Conservation (phyloP, 2,888 invertebrate species). For the Drosophila imparisetae region DNA sequence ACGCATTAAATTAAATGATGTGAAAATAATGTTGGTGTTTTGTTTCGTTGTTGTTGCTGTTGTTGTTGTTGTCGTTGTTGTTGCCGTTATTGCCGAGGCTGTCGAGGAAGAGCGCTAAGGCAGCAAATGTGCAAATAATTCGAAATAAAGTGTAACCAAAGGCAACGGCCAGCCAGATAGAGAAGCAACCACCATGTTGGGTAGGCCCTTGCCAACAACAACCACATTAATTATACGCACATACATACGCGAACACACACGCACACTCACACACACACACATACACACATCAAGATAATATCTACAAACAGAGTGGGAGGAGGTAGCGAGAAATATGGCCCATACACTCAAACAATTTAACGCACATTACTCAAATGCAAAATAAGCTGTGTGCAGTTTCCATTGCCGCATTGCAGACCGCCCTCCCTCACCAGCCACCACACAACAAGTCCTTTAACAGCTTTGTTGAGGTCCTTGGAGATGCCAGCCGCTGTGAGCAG, state of each 20-base stretch:
- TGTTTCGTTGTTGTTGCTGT: constrained; percentile 25
- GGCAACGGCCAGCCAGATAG: constrained; percentile 44
- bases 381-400: constrained; percentile 55
- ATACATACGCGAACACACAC: constrained; percentile 25
- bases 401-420: background rate
- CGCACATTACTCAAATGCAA: constrained; percentile 70
- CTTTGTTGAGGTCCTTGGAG: constrained; percentile 8
- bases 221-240: constrained; percentile 66
- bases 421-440: background rate
- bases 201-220: constrained; percentile 45
- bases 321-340: constrained; percentile 7
- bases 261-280: constrained; percentile 13
- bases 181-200: constrained; percentile 11
- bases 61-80: constrained; percentile 17
- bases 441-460: constrained; percentile 9
- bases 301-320: background rate
- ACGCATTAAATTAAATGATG: constrained; percentile 82
- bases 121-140: constrained; percentile 73
- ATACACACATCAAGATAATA: background rate
- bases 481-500: constrained; percentile 12
- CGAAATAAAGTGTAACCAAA: constrained; percentile 66
- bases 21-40: constrained; percentile 79
- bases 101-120: constrained; percentile 39
- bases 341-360: constrained; percentile 61
- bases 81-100: constrained; percentile 21